phyloP scores from a whole-genome alignment of 2,113 vertebrate species.

The Pygathrix nemaeus region DNA sequence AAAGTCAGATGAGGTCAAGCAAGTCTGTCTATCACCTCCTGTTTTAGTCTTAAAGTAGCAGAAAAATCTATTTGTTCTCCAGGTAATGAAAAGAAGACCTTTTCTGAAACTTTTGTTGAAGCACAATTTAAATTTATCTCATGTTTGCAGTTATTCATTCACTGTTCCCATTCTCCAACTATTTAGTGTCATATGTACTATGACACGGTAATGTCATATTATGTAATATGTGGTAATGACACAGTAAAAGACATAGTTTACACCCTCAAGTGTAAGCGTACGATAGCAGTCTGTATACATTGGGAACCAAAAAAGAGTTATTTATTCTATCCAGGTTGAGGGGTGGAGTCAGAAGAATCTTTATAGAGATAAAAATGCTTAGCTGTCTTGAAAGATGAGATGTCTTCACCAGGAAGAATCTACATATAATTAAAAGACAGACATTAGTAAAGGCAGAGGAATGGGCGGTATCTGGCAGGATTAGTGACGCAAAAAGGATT shows the following conservation, averaged over 20 bases:
- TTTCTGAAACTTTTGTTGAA: not conserved
- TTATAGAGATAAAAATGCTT: conserved; percentile 6
- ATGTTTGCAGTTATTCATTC: not conserved
- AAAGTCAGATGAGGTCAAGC: conserved; percentile 12
- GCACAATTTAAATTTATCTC: conserved; percentile 16
- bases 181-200: not conserved
- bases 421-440: conserved; percentile 48
- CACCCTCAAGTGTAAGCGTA: not conserved
- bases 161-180: not conserved
- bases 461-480: conserved; percentile 1
- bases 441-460: conserved; percentile 49
- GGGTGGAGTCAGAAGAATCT: not conserved
- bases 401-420: not conserved
- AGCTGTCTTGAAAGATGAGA: conserved; percentile 47
- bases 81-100: not conserved
- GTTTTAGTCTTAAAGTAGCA: not conserved
- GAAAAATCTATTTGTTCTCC: not conserved
- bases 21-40: not conserved
- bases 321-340: not conserved
- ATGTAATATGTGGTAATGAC: not conserved
- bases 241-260: not conserved
- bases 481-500: not conserved
- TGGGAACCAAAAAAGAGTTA: not conserved
- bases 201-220: not conserved
- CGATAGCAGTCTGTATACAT: not conserved